Conservation (phyloP, 2,113 vertebrate species). For the Fregata magnificens region DNA sequence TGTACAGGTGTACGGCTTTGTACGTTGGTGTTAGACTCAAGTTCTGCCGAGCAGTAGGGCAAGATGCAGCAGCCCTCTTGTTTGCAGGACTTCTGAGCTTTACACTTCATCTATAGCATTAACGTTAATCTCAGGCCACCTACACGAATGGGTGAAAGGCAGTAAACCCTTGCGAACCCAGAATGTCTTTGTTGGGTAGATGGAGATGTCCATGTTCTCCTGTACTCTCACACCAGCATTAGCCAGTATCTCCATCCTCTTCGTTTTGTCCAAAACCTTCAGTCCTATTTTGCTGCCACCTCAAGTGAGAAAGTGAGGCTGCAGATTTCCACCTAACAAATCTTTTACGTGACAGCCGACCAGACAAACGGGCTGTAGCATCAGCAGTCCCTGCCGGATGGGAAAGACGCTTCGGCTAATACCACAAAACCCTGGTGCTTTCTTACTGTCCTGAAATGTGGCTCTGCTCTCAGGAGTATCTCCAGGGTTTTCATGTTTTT, state of each 20-base stretch:
- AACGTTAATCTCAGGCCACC: not conserved
- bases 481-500: not conserved
- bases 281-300: not conserved
- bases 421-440: not conserved
- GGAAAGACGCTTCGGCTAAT: not conserved
- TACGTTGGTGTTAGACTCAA: not conserved
- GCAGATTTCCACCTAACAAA: not conserved
- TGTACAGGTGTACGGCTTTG: not conserved
- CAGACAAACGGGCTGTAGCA: not conserved
- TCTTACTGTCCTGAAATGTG: not conserved
- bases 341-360: rapidly evolving
- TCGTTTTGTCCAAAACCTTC: not conserved
- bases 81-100: not conserved
- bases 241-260: not conserved
- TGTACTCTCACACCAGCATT: slow-evolving; percentile 7
- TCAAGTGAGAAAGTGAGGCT: not conserved
- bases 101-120: slow-evolving; percentile 21
- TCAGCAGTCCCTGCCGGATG: not conserved
- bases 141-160: not conserved
- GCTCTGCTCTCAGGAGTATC: not conserved
- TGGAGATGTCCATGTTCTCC: not conserved
- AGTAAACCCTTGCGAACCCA: rapidly evolving
- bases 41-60: not conserved
- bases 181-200: not conserved
- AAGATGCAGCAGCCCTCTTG: not conserved